Evolutionary conservation across 2,113 vertebrate species (phyloP), one percentile per base, ranked within the genome.

Genomic region (Propithecus coquereli): DNA sequence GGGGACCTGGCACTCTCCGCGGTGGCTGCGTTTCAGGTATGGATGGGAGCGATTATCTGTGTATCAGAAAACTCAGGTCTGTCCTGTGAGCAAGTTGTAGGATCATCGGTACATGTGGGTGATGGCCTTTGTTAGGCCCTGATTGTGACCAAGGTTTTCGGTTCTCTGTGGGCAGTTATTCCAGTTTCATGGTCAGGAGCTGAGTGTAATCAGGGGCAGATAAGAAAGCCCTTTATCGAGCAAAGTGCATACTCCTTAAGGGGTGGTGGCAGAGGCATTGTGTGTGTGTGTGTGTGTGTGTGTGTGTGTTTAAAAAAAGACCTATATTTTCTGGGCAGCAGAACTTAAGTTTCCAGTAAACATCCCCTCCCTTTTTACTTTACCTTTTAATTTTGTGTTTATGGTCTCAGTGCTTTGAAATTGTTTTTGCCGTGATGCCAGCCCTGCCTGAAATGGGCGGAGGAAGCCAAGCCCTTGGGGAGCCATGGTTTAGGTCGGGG

Each of bases 321-420:
- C 66, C 94, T 37, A 68, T 85, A 90, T 94, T 97, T 97, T 98
- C 73, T 96, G 96, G 59, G 77, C 94, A 98, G 68, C 94, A 96
- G 92, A 59, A 96, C 66, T 6, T 52, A 68, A 97, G 8, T 91
- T 98, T 97, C 77, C 32, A 95, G 93, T 97, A 95, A 98, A 95
- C 91, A 96, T 94, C 89, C 59, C 66, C 66, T 95, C 84, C 34
- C 79, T 95, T 95, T 87, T 83, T 97, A 66, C 94, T 97, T 90
- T 80, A 87, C 86, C 96, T 98, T 98, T 97, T 95, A 94, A 43
- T 97, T 97, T 97, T 87, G 97, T 94, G 70, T 97, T 97, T 40
- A 5, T 76, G 94, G 82, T 92, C 30, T 79, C 87, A 84, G 59
- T 84, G 93, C 87, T 97, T 92, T 80, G 34, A 96, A 96, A 97